Evolutionary conservation across 2,888 invertebrate genomes (phyloP), one percentile per base, ranked within the genome.

Genomic region (Junonia oenone): DNA sequence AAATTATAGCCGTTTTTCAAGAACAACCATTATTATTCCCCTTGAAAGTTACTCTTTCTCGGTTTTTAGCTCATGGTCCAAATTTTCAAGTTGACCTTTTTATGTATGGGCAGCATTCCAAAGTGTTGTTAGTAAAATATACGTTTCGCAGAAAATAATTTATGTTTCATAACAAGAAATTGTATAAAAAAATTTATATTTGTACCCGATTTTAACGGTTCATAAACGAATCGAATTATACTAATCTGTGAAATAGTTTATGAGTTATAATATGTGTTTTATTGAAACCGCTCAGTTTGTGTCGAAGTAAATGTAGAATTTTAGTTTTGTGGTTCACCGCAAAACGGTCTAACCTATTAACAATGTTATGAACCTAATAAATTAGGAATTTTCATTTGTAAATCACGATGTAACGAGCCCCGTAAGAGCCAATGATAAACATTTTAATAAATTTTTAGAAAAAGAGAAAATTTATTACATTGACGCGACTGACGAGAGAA

Each of bases 341-440:
- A 55, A 45, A 58, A 45, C 38, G 49, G 35, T 45, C 48, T 45
- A 48, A 45, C 48, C 55, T 45, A 55, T 55, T 55, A 58, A 58
- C 51, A 45, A 45, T 45, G 38, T 48, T 51, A 48, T 48, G 47
- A 8, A 31, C 19, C 48, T 38, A 52, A 51, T 58, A 58, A 48
- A 55, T 55, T 55, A 48, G 31, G 45, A 52, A 37, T 52, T 55
- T 58, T 55, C 47, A 45, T 48, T 35, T 55, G 48, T 58, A 58
- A 55, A 55, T 58, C 51, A 52, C 47, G 38, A 35, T 51, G 70
- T 65, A 74, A 72, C 73, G 67, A 68, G 74, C 71, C 74, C 76
- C 76, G 73, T 73, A 78, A 76, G 78, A 17, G 76, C 76, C 69
- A 68, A 65, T 63, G 80, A 82, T 83, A 83, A 83, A 80, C 77